Conservation (phyloP, 2,888 invertebrate species). For the Pristionchus maxplancki region DNA sequence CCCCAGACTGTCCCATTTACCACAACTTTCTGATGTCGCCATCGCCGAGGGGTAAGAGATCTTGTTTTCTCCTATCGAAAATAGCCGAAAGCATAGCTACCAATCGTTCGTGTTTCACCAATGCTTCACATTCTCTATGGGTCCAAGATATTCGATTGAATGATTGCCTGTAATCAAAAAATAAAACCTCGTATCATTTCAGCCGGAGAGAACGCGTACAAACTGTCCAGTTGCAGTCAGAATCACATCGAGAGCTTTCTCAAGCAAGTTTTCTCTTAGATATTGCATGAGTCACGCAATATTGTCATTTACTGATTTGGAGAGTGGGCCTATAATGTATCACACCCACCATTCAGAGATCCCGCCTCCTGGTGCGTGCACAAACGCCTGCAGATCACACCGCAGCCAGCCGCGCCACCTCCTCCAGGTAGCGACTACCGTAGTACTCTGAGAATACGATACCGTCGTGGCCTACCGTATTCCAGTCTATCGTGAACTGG, state of each 20-base stretch:
- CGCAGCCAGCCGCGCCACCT: not conserved
- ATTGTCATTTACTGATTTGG: too few relatives aligned
- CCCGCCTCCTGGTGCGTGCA: slow-evolving; percentile 48
- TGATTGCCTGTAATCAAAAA: not conserved
- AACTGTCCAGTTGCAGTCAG: slow-evolving; percentile 43
- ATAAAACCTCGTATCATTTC: not conserved
- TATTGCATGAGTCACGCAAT: too few relatives aligned
- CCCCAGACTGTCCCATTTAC: slow-evolving; percentile 62
- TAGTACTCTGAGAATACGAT: too few relatives aligned
- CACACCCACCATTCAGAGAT: too few relatives aligned
- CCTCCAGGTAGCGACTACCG: too few relatives aligned
- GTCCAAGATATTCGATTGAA: not conserved
- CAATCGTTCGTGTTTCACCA: not conserved
- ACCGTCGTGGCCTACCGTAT: too few relatives aligned
- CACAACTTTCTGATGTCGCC: slow-evolving; percentile 70
- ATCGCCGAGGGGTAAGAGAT: slow-evolving; percentile 9
- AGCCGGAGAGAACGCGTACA: slow-evolving; percentile 26
- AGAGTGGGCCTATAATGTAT: too few relatives aligned
- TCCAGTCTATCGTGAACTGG: not conserved
- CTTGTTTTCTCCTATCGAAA: not conserved
- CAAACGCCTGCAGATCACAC: slow-evolving; percentile 39
- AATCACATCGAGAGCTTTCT: slow-evolving; percentile 42
- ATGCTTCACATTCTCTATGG: not conserved
- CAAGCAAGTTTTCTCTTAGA: not conserved
- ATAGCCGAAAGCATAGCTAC: not conserved